phyloP scores from a whole-genome alignment of 1,140 invertebrate species.

The Meloidogyne floridensis region DNA sequence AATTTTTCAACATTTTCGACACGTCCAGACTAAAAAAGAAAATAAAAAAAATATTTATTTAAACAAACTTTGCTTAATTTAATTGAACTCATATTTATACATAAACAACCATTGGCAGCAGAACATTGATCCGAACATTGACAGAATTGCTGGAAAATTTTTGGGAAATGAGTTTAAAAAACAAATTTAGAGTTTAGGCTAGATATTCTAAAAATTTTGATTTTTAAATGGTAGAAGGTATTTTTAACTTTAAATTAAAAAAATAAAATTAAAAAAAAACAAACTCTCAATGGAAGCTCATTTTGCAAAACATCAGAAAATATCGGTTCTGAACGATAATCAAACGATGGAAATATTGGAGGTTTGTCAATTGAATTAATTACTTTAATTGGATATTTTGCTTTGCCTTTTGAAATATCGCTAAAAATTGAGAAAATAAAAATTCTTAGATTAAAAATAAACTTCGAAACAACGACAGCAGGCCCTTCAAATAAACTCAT shows the following conservation, averaged over 20 bases:
- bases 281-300: background rate
- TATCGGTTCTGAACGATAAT: background rate
- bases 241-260: background rate
- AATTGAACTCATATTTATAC: conserved; percentile 21
- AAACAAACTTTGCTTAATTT: background rate
- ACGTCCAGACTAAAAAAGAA: conserved; percentile 11
- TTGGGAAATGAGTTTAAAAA: too few species aligned
- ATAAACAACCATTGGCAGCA: conserved; percentile 10
- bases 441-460: too few species aligned
- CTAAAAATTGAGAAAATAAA: background rate
- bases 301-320: background rate
- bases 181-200: too few species aligned
- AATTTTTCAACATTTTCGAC: conserved; percentile 4
- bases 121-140: conserved; percentile 14
- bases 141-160: conserved; percentile 12
- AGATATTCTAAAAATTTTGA: too few species aligned
- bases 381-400: background rate
- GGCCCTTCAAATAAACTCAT: background rate
- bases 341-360: background rate
- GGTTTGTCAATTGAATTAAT: conserved; percentile 3
- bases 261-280: background rate
- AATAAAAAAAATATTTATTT: background rate
- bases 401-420: background rate
- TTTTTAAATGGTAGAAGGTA: background rate
- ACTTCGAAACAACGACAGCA: background rate